These are phyloP conservation scores for Leucoma salicis DNA, from an alignment of 2,888 invertebrate genomes.

Conservation along the genomic window DNA sequence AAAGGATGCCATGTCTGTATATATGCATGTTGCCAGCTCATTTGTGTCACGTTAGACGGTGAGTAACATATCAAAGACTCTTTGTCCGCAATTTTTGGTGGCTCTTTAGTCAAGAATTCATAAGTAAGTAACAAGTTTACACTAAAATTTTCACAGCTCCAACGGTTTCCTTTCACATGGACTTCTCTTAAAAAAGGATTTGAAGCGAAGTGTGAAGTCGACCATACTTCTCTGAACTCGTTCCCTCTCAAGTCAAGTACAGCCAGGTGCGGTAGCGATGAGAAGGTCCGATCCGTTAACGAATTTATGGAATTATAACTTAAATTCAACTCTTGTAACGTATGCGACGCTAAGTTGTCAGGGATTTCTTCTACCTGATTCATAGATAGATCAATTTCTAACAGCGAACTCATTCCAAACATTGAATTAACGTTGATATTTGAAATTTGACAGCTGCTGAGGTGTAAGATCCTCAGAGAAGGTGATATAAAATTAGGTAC, in stretches of 20 bases:
- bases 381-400: slow-evolving; percentile 83
- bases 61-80: slow-evolving; percentile 84
- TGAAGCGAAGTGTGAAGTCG: slow-evolving; percentile 82
- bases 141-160: slow-evolving; percentile 87
- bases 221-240: slow-evolving; percentile 84
- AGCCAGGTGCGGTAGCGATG: slow-evolving; percentile 83
- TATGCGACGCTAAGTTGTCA: slow-evolving; percentile 78
- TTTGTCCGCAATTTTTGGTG: slow-evolving; percentile 69
- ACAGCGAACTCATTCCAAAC: slow-evolving; percentile 79
- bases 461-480: slow-evolving; percentile 80
- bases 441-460: slow-evolving; percentile 85
- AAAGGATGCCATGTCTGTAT: slow-evolving; percentile 82
- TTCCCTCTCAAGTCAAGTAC: slow-evolving; percentile 87
- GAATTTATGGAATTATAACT: slow-evolving; percentile 82
- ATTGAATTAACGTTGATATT: slow-evolving; percentile 75
- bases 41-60: slow-evolving; percentile 84
- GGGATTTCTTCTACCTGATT: slow-evolving; percentile 85
- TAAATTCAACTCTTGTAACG: slow-evolving; percentile 83
- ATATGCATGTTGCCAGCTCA: slow-evolving; percentile 87
- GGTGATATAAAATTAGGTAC: slow-evolving; percentile 81
- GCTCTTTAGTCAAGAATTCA: slow-evolving; percentile 81
- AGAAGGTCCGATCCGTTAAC: slow-evolving; percentile 84
- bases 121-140: slow-evolving; percentile 82
- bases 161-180: slow-evolving; percentile 87
- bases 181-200: slow-evolving; percentile 83